These are phyloP conservation scores for Protodeltote pygarga DNA, from an alignment of 2,888 invertebrate genomes.

Conservation along the genomic window DNA sequence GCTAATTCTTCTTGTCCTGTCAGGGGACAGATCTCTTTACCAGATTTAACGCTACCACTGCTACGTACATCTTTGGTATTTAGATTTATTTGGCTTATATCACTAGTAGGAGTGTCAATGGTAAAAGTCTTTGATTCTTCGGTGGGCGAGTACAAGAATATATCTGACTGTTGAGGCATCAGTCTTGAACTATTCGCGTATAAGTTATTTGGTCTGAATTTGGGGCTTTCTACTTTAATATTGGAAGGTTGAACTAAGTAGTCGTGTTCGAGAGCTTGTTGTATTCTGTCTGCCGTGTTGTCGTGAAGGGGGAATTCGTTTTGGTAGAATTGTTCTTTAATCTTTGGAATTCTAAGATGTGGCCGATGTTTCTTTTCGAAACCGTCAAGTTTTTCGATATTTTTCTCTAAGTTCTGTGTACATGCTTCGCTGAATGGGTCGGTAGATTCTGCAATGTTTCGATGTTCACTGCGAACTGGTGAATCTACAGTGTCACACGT, in stretches of 20 bases:
- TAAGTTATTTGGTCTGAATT: slow-evolving; percentile 80
- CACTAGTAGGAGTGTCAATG: slow-evolving; percentile 83
- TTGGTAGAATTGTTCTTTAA: slow-evolving; percentile 82
- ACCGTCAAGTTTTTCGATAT: slow-evolving; percentile 52
- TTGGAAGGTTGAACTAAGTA: slow-evolving; percentile 89
- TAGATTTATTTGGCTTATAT: slow-evolving; percentile 82
- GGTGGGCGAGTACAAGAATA: slow-evolving; percentile 83
- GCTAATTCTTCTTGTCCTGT: slow-evolving; percentile 92
- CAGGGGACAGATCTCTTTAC: slow-evolving; percentile 74
- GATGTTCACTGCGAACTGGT: slow-evolving; percentile 55
- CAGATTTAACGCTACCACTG: slow-evolving; percentile 78
- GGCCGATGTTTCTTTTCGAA: slow-evolving; percentile 80
- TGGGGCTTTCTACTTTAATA: slow-evolving; percentile 85
- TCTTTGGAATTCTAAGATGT: slow-evolving; percentile 73
- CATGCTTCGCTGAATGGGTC: slow-evolving; percentile 84
- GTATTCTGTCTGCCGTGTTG: slow-evolving; percentile 72
- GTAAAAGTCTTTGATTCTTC: slow-evolving; percentile 81
- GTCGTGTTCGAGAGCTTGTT: slow-evolving; percentile 85
- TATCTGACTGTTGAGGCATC: slow-evolving; percentile 76
- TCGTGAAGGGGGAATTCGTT: slow-evolving; percentile 76
- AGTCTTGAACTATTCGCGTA: slow-evolving; percentile 81
- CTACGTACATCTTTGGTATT: slow-evolving; percentile 75
- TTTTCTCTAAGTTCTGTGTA: slow-evolving; percentile 78
- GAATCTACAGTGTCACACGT: slow-evolving; percentile 78
- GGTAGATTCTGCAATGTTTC: slow-evolving; percentile 50